Conservation (phyloP, 1,140 invertebrate genomes). For the Diabrotica virgifera region DNA sequence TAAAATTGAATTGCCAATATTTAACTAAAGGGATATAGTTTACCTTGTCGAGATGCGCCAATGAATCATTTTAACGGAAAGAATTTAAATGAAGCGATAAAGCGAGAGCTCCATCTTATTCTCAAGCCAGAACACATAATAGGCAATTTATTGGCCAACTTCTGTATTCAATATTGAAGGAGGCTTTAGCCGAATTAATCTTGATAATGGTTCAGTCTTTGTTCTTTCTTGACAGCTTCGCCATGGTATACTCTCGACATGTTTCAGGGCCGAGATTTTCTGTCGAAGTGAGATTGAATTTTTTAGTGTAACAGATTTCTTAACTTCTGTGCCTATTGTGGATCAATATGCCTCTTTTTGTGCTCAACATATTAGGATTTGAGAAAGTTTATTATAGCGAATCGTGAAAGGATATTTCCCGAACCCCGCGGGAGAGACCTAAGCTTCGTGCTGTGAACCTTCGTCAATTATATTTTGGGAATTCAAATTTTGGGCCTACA, state of each 20-base stretch:
- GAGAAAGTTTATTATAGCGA: background rate
- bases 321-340: too few species aligned
- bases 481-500: too few species aligned
- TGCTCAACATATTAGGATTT: background rate
- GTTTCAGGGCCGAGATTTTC: background rate
- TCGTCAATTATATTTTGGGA: too few species aligned
- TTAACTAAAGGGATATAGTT: too few species aligned
- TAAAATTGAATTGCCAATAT: too few species aligned
- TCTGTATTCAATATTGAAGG: conserved; percentile 2
- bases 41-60: background rate
- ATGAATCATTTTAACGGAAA: background rate
- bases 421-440: too few species aligned
- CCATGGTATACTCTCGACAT: background rate
- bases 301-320: background rate
- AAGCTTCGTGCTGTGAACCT: too few species aligned
- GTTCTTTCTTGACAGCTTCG: background rate
- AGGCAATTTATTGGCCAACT: background rate
- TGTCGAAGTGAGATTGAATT: background rate
- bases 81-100: conserved; percentile 3
- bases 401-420: background rate
- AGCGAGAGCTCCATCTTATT: background rate
- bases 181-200: background rate
- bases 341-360: background rate
- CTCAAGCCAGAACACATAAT: background rate
- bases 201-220: conserved; percentile 2